Conservation (phyloP, 2,888 invertebrate species). For the Anodontia alba region DNA sequence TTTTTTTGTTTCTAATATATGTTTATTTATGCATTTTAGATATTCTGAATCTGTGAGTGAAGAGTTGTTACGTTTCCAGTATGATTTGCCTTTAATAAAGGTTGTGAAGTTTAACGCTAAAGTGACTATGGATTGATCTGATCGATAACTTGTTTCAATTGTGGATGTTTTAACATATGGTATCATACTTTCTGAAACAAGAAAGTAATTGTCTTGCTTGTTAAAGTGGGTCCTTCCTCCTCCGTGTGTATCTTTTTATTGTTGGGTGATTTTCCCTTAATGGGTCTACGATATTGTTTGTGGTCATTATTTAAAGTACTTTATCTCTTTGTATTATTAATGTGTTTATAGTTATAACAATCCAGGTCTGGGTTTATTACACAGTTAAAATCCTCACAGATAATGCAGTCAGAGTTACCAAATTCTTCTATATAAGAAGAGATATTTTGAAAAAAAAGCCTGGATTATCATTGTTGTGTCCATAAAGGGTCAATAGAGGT, state of each 20-base stretch:
- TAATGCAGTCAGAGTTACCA: neutral
- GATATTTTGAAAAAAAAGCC: conserved; percentile 9
- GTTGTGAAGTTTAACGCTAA: conserved; percentile 17
- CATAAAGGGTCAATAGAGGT: no score
- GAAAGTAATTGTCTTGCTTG: conserved; percentile 40
- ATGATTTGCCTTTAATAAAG: conserved; percentile 22
- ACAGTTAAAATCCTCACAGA: no score
- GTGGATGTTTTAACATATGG: neutral
- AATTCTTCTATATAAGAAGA: neutral
- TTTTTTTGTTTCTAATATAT: conserved; percentile 20
- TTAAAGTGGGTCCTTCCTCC: conserved; percentile 36
- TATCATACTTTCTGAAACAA: conserved; percentile 19
- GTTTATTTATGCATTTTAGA: conserved; percentile 26
- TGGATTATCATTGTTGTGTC: no score
- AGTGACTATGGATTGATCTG: conserved; percentile 37
- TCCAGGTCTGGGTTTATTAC: conserved; percentile 21
- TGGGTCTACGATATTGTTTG: conserved; percentile 20
- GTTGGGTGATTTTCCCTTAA: conserved; percentile 27
- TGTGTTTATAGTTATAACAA: conserved; percentile 22
- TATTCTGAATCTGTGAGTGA: conserved; percentile 25
- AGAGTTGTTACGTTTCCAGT: conserved; percentile 43
- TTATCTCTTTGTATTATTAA: conserved; percentile 22
- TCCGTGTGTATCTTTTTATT: no score
- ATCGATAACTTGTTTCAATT: conserved; percentile 29
- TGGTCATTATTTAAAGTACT: conserved; percentile 6